Evolutionary conservation across 1,140 invertebrate species (phyloP).

Genomic region (Cherax destructor): DNA sequence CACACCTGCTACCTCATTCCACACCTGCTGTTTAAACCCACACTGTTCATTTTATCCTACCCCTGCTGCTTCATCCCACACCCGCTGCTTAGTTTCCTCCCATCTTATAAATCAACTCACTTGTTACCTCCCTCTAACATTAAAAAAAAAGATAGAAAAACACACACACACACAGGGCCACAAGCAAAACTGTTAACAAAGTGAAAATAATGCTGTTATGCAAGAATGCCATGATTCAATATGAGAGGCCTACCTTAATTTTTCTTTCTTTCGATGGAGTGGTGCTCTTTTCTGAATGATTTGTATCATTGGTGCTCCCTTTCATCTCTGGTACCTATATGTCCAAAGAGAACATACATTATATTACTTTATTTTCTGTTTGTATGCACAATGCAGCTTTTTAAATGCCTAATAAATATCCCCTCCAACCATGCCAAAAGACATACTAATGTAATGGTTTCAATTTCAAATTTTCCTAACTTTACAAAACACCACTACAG

Average conservation of each 20-base stretch:
- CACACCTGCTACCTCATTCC: too few relatives aligned
- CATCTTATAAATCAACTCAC: too few relatives aligned
- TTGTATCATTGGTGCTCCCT: constrained; percentile 40
- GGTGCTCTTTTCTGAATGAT: constrained; percentile 31
- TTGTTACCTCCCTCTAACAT: too few relatives aligned
- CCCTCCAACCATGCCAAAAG: not conserved
- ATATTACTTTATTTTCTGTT: not conserved
- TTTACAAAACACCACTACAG: not conserved
- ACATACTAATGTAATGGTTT: not conserved
- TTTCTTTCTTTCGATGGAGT: constrained; percentile 58
- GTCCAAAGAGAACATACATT: not conserved
- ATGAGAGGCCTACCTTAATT: constrained; percentile 13
- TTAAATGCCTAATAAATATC: not conserved
- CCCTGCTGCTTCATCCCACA: too few relatives aligned
- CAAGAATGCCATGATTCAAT: too few relatives aligned
- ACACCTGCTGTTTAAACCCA: too few relatives aligned
- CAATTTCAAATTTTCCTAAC: not conserved
- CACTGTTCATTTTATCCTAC: too few relatives aligned
- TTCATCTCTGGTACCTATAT: constrained; percentile 40
- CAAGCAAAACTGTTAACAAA: too few relatives aligned
- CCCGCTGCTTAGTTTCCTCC: too few relatives aligned
- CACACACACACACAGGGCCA: too few relatives aligned
- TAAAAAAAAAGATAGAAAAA: too few relatives aligned
- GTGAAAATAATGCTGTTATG: too few relatives aligned
- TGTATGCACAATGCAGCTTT: not conserved